A percentile compares a stretch with the other conserved stretches of the same genome.
phyloP scores from a whole-genome alignment of 2,797 vertebrate species.

The Helostoma temminkii region DNA sequence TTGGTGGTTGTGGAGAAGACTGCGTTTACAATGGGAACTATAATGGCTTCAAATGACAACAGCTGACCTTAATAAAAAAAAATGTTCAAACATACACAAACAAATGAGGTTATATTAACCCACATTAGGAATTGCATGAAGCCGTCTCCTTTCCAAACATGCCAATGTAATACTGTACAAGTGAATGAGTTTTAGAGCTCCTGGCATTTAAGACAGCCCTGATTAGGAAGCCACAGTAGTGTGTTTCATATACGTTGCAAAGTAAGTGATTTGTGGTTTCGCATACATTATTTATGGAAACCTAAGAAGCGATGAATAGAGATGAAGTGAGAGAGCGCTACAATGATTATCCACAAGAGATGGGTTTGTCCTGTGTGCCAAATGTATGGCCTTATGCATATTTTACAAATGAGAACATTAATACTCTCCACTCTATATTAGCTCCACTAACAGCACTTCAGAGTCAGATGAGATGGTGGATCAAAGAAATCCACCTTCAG shows the following conservation, averaged over 20 bases:
- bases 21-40: slow-evolving; percentile 1
- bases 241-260: slow-evolving; percentile 30
- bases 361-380: slow-evolving; percentile 35
- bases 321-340: slow-evolving; percentile 41
- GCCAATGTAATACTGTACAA: not conserved
- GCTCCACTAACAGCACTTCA: slow-evolving; percentile 47
- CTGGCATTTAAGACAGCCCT: slow-evolving; percentile 10
- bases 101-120: not conserved
- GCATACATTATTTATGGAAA: slow-evolving; percentile 61
- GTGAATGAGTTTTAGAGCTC: not conserved
- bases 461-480: slow-evolving; percentile 67
- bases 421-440: slow-evolving; percentile 16
- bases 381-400: slow-evolving; percentile 61
- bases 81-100: not conserved
- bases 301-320: slow-evolving; percentile 61
- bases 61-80: slow-evolving; percentile 1
- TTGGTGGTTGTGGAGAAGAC: slow-evolving; percentile 7
- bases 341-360: slow-evolving; percentile 45
- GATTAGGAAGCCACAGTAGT: slow-evolving; percentile 35
- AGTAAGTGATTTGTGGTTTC: slow-evolving; percentile 48
- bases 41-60: slow-evolving; percentile 5
- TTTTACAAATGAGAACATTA: slow-evolving; percentile 66
- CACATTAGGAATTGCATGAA: slow-evolving; percentile 28
- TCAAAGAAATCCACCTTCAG: slow-evolving; percentile 73
- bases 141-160: slow-evolving; percentile 19